A percentile compares a stretch with the other conserved stretches of the same genome.
Conservation (phyloP, 2,888 invertebrate genomes). For the Tipula confusa region DNA sequence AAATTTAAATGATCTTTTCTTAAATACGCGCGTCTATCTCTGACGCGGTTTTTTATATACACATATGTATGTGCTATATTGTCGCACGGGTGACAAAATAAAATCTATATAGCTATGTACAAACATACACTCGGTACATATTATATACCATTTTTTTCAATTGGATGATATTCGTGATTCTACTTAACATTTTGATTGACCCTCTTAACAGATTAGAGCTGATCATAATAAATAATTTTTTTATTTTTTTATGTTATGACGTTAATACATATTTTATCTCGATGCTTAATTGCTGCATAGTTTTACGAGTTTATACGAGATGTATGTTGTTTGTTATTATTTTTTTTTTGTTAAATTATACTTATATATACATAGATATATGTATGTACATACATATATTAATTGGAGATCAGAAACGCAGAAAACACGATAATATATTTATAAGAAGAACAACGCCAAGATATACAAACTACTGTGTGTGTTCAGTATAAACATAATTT, state of each 20-base stretch:
- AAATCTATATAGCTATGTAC: background rate
- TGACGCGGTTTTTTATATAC: background rate
- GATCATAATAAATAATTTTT: constrained; percentile 4
- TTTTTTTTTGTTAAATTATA: background rate
- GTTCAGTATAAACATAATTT: background rate
- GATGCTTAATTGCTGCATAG: constrained; percentile 1
- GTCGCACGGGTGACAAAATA: background rate
- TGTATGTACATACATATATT: too few relatives aligned
- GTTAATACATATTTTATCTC: constrained; percentile 25
- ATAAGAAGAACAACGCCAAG: background rate
- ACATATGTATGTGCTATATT: too few relatives aligned
- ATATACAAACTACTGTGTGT: constrained; percentile 4
- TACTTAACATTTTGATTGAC: constrained; percentile 53
- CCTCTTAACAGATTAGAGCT: constrained; percentile 46
- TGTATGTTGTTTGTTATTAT: background rate
- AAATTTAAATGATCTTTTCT: constrained; percentile 25
- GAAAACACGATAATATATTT: background rate
- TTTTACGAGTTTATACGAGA: too few relatives aligned
- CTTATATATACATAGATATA: too few relatives aligned
- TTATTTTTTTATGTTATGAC: background rate
- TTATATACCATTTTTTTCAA: constrained; percentile 4
- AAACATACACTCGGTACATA: background rate
- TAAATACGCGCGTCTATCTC: background rate
- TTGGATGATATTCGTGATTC: constrained; percentile 48
- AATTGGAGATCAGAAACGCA: constrained; percentile 20